Base-by-base conservation (phyloP, 1,140 invertebrate genomes). In the Micrasema minimum region DNA sequence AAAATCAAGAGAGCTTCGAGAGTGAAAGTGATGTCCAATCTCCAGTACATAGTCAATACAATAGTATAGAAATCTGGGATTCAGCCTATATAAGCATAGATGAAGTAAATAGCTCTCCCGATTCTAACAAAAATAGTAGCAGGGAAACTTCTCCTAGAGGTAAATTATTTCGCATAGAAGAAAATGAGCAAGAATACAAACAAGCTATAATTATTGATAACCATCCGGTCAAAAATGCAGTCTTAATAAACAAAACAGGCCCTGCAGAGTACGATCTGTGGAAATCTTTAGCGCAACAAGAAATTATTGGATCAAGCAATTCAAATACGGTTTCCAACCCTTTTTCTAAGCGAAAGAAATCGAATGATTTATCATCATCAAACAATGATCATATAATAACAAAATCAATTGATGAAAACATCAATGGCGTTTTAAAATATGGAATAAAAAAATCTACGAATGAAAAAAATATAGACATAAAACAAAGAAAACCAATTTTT, bases 81-180 rank as follows among this genome's bases (percentile, higher is more conserved):
- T 85, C 83, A 18, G 83, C 83, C 9, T 85, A 85, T 73, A 82
- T 84, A 66, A 85, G 83, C 76, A 85, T 85, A 43, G 83, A 85
- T 66, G 83, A 85, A 55, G 80, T 78, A 66, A 82, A 77, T 69
- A 80, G 78, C 72, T 79, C 79, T 12, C 79, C 81, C 23, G 82
- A 83, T 69, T 80, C 55, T 37, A 82, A 81, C 71, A 79, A 79
- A 66, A 81, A 79, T 66, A 80, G 80, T 72, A 82, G 80, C 72
- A 79, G 79, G 64, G 78, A 79, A 23, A 59, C 68, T 48, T 38
- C 76, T 61, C 75, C 76, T 67, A 82, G 80, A 75, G 73, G 76
- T 55, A 80, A 79, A 69, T 71, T 79, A 71, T 79, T 78, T 69
- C 71, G 71, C 72, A 77, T 75, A 71, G 75, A 78, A 62, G 77